A percentile compares a stretch with the other conserved stretches of the same genome.
Conservation (phyloP, 1,140 invertebrate genomes). For the Eueides isabella region DNA sequence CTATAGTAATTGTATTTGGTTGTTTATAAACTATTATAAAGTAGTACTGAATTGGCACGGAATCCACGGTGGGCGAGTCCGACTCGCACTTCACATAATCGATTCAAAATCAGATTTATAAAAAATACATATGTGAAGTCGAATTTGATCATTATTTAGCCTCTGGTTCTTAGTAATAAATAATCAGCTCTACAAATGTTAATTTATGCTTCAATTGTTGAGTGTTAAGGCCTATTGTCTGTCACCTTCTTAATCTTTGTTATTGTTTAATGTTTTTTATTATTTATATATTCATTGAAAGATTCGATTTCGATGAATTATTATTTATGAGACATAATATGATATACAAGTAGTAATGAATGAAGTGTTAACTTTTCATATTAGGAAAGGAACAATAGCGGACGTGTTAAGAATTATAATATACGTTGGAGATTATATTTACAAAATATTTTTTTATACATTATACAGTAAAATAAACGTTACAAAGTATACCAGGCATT, state of each 20-base stretch:
- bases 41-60: too few species aligned
- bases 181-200: neutral
- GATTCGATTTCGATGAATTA: neutral
- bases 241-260: neutral
- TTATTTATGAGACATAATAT: constrained; percentile 21
- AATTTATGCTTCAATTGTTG: neutral
- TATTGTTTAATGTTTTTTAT: constrained; percentile 7
- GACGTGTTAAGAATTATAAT: constrained; percentile 39
- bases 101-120: too few species aligned
- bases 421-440: neutral
- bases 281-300: constrained; percentile 11
- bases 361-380: constrained; percentile 40
- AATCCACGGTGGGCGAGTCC: too few species aligned
- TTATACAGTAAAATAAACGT: neutral
- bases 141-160: too few species aligned
- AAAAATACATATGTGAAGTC: too few species aligned
- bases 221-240: neutral
- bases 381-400: constrained; percentile 37
- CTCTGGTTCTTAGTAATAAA: neutral
- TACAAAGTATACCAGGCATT: constrained; percentile 21
- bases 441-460: neutral
- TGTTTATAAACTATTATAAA: too few species aligned
- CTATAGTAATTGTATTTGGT: too few species aligned
- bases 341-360: constrained; percentile 42
- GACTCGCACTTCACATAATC: too few species aligned